Base-by-base conservation (phyloP, 2,888 invertebrate genomes). In the Drosophila monieri region DNA sequence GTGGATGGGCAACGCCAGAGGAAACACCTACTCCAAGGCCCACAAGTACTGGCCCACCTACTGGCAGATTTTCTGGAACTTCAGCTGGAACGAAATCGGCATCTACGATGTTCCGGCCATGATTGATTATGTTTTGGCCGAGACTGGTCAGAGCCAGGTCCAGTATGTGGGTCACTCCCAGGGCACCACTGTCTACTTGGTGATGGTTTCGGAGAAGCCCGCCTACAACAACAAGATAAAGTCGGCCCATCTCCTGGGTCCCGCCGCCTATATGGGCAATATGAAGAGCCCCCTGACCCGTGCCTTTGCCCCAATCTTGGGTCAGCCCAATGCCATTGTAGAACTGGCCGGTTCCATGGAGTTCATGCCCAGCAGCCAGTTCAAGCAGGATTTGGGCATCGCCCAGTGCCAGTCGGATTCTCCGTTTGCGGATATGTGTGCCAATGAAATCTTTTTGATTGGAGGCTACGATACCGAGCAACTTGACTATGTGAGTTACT, bases 81-180 rank as follows among this genome's bases (percentile, higher is more conserved):
- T 90, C 53, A 97, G 97, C 79, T 98, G 96, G 93, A 96, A 98
- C 84, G 97, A 99, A 91, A 96, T 98, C 92, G 97, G 96, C 0
- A 90, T 94, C 32, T 94, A 95, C 88, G 99, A 99, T 91, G 89
- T 98, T 56, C 97, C 98, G 10, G 96, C 97, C 0, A 95, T 94
- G 78, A 94, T 98, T 62, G 95, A 97, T 89, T 95, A 96, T 79
- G 92, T 94, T 1, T 90, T 90, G 14, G 18, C 68, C 2, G 6
- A 39, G 1, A 90, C 89, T 0, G 86, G 81, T 2, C 67, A 85
- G 46, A 18, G 56, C 3, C 60, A 90, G 52, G 53, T 90, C 14
- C 84, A 87, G 14, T 98, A 97, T 89, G 92, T 97, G 43, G 98
- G 98, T 0, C 97, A 98, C 91, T 98, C 97, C 0, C 97, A 98